Percentiles rank a stretch among this genome's conserved stretches.
These are phyloP conservation scores for Phalacrocorax pelagicus DNA, from an alignment of 2,113 vertebrate species.

Conservation along the genomic window DNA sequence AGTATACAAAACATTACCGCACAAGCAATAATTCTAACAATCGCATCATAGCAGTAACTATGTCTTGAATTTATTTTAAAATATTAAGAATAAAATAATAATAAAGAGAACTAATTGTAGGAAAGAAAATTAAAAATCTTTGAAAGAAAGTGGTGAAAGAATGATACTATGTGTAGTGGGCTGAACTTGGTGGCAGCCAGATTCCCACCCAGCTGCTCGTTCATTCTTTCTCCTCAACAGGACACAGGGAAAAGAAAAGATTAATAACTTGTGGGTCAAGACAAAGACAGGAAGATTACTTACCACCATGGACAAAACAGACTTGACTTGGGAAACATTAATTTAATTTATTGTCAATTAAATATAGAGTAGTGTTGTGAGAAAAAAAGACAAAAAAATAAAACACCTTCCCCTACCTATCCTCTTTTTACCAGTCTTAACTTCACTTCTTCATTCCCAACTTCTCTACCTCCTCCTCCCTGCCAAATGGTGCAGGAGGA, in stretches of 20 bases:
- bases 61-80: neutral
- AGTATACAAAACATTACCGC: neutral
- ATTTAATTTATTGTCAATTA: neutral
- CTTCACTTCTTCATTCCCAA: neutral
- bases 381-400: neutral
- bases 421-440: neutral
- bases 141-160: neutral
- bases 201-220: fast-evolving
- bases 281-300: neutral
- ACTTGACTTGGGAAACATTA: neutral
- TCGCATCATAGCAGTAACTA: neutral
- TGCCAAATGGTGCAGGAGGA: neutral
- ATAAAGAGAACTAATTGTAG: neutral
- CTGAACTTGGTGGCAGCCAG: neutral
- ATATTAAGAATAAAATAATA: neutral
- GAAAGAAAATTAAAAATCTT: neutral
- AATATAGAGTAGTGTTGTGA: neutral
- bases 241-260: neutral
- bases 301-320: neutral
- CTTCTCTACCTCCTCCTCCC: neutral
- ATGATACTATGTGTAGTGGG: neutral
- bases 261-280: neutral
- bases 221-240: neutral
- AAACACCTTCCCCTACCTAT: neutral
- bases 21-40: neutral